Conservation (phyloP, 2,797 vertebrate genomes). For the Peromyscus attwateri region DNA sequence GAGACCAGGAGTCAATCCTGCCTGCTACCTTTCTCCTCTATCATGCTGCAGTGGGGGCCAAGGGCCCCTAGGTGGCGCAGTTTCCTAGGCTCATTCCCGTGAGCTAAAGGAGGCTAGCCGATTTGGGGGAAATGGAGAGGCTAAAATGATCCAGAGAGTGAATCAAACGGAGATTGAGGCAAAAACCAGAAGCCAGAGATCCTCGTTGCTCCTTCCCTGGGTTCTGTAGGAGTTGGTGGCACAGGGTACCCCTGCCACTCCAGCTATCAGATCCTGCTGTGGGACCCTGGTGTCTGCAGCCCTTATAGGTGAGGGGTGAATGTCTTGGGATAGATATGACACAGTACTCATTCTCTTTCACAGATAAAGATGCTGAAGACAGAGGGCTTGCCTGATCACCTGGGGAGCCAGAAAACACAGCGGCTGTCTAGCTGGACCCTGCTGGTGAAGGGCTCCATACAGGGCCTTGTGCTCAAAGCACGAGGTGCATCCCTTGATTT, state of each 20-base stretch:
- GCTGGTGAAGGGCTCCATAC: neutral
- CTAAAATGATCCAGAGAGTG: slow-evolving; percentile 10
- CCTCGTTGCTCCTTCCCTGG: neutral
- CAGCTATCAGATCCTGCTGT: neutral
- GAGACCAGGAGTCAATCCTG: neutral
- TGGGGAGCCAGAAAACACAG: neutral
- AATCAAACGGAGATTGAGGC: neutral
- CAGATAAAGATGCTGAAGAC: neutral
- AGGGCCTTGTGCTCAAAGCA: neutral
- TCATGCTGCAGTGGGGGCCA: slow-evolving; percentile 7
- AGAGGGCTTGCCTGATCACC: neutral
- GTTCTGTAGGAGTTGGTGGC: neutral
- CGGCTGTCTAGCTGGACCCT: neutral
- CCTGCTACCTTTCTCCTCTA: neutral
- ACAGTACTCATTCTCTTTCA: neutral
- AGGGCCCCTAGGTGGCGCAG: slow-evolving; percentile 75
- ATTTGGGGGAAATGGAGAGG: neutral
- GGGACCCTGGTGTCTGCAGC: neutral
- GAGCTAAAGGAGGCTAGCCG: neutral
- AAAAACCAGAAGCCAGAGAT: neutral
- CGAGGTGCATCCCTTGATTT: neutral
- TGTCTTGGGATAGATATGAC: neutral
- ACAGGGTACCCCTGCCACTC: too few relatives aligned
- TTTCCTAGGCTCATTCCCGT: slow-evolving; percentile 40
- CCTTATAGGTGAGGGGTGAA: neutral